Percentiles rank a stretch among this genome's conserved stretches.
Conservation (phyloP, 2,888 invertebrate species). For the Mythimna loreyi region DNA sequence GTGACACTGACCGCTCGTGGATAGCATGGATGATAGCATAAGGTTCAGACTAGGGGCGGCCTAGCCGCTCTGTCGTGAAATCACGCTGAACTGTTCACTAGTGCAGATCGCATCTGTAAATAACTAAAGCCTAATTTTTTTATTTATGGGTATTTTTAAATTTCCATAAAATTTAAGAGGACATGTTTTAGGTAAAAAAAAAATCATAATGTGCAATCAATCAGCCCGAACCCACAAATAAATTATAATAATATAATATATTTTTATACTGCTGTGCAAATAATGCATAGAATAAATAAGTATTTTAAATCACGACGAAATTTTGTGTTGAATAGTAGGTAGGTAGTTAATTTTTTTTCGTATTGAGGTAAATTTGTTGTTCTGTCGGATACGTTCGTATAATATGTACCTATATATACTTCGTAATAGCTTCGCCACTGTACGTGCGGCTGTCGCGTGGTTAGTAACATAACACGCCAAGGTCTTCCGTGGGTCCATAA, state of each 20-base stretch:
- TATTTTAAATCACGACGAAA: slow-evolving; percentile 8
- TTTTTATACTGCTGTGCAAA: slow-evolving; percentile 29
- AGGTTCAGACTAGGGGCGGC: not conserved
- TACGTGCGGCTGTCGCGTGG: not conserved
- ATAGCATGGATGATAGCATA: not conserved
- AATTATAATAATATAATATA: no score
- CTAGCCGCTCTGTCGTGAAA: not conserved
- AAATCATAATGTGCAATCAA: not conserved
- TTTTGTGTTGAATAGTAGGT: slow-evolving; percentile 2
- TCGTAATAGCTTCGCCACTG: not conserved
- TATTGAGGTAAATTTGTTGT: not conserved
- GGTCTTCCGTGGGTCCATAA: not conserved
- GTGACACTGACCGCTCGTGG: slow-evolving; percentile 66
- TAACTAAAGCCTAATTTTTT: not conserved
- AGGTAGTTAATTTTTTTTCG: not conserved
- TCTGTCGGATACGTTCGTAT: not conserved
- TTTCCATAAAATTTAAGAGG: not conserved
- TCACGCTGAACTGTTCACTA: not conserved
- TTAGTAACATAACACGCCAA: not conserved
- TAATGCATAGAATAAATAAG: slow-evolving; percentile 4
- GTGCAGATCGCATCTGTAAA: not conserved
- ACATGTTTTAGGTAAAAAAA: not conserved
- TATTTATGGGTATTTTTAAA: not conserved
- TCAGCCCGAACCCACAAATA: not conserved
- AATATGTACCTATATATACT: no score